Evolutionary conservation across 2,797 vertebrate genomes (phyloP), one percentile per base, ranked within the genome.

Genomic region (Anguilla pacifica): DNA sequence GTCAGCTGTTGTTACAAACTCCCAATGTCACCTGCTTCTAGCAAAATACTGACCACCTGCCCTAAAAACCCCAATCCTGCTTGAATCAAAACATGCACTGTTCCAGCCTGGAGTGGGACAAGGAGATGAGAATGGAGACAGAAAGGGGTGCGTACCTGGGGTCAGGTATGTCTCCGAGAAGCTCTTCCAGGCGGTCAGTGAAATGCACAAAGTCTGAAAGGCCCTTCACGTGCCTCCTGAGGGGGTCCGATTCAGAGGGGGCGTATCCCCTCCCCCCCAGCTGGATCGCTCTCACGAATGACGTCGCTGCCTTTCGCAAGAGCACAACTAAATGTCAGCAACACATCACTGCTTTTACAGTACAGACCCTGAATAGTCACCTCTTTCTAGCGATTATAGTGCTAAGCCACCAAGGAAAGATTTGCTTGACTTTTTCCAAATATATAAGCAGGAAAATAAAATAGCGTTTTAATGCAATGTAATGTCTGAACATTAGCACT

Each of bases 181-280:
- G 95, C 92, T 99, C 98, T 89, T 98, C 96, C 91, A 99, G 93
- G 90, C 96, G 96, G 94, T 99, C 98, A 35, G 97, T 92, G 92
- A 99, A 98, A 93, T 96, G 94, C 93, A 99, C 96, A 53, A 98
- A 97, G 88, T 94, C 93, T 6, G 95, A 96, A 90, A 99, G 94
- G 39, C 97, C 98, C 92, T 99, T 99, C 25, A 97, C 31, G 59
- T 99, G 97, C 85, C 91, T 94, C 95, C 96, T 96, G 90, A 99
- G 95, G 70, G 97, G 97, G 94, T 98, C 96, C 19, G 96, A 96
- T 53, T 95, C 94, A 0, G 96, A 93, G 28, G 98, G 97, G 25
- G 97, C 96, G 86, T 97, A 99, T 46, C 96, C 96, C 92, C 97
- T 98, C 39, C 98, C 98, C 90, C 98, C 98, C 79, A 99, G 97